phyloP scores from a whole-genome alignment of 2,113 vertebrate genomes.

The Corynorhinus townsendii region DNA sequence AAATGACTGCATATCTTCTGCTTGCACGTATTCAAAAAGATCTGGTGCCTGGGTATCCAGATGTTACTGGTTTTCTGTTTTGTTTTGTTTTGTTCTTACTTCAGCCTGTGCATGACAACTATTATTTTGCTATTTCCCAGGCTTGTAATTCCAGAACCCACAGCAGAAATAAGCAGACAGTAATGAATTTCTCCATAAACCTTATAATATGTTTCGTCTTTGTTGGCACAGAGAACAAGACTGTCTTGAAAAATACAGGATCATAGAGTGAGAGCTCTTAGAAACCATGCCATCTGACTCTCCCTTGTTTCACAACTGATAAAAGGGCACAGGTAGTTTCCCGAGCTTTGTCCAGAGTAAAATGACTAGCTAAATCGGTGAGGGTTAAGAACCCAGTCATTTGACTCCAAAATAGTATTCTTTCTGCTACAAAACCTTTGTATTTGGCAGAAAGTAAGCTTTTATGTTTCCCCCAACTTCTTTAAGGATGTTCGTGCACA shows the following conservation, averaged over 20 bases:
- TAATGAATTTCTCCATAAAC: slow-evolving; percentile 20
- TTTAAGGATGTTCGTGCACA: background rate
- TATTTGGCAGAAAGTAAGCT: slow-evolving; percentile 25
- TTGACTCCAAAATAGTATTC: background rate
- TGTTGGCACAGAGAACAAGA: background rate
- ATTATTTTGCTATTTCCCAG: slow-evolving; percentile 47
- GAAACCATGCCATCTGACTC: background rate
- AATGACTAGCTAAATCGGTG: background rate
- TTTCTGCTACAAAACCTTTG: background rate
- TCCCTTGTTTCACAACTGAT: background rate
- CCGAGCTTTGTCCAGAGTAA: background rate
- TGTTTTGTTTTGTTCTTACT: background rate
- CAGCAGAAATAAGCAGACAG: slow-evolving; percentile 1
- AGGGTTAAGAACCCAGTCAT: background rate
- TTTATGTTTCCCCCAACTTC: slow-evolving; percentile 21
- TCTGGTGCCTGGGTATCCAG: slow-evolving; percentile 43
- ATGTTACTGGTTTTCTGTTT: slow-evolving; percentile 15
- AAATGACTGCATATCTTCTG: slow-evolving; percentile 24
- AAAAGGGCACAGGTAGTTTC: background rate
- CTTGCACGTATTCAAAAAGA: background rate
- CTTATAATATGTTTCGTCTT: background rate
- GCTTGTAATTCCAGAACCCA: slow-evolving; percentile 31
- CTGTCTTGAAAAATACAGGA: background rate
- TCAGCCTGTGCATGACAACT: slow-evolving; percentile 7
- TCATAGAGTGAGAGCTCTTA: background rate